phyloP scores from a whole-genome alignment of 1,140 invertebrate species.

The Dreissena rostriformis region DNA sequence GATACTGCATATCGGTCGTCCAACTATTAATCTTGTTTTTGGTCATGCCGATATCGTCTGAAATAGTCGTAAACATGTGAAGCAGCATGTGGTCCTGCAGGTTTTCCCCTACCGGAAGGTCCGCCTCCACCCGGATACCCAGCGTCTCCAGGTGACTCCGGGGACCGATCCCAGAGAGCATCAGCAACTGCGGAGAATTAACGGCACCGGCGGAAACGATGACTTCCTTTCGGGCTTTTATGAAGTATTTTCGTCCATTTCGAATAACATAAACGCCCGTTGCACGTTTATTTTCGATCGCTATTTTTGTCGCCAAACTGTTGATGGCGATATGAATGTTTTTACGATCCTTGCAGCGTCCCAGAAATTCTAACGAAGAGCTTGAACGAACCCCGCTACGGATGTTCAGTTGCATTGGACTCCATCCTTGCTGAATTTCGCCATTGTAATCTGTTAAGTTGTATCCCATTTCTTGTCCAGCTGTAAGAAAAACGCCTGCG shows the following conservation, averaged over 20 bases:
- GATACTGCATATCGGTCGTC: conserved; percentile 59
- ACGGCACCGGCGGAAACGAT: conserved; percentile 91
- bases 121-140: conserved; percentile 74
- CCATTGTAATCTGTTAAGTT: conserved; percentile 64
- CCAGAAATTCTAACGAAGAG: conserved; percentile 68
- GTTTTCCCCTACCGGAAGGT: conserved; percentile 93
- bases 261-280: conserved; percentile 75
- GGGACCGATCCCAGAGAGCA: conserved; percentile 95
- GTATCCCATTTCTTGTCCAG: conserved; percentile 56
- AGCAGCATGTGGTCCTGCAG: conserved; percentile 87
- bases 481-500: conserved; percentile 36
- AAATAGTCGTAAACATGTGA: conserved; percentile 52
- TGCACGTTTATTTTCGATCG: conserved; percentile 62
- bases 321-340: conserved; percentile 71
- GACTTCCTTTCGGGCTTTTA: conserved; percentile 90
- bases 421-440: conserved; percentile 55
- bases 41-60: conserved; percentile 49
- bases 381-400: conserved; percentile 67
- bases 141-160: conserved; percentile 62
- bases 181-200: conserved; percentile 93
- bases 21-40: conserved; percentile 44
- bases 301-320: conserved; percentile 64
- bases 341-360: conserved; percentile 59
- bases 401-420: conserved; percentile 62
- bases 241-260: conserved; percentile 81